Percentiles rank a stretch among this genome's conserved stretches.
These are phyloP conservation scores for Muschampia plurimacula DNA, from an alignment of 2,888 invertebrate species.

Conservation along the genomic window DNA sequence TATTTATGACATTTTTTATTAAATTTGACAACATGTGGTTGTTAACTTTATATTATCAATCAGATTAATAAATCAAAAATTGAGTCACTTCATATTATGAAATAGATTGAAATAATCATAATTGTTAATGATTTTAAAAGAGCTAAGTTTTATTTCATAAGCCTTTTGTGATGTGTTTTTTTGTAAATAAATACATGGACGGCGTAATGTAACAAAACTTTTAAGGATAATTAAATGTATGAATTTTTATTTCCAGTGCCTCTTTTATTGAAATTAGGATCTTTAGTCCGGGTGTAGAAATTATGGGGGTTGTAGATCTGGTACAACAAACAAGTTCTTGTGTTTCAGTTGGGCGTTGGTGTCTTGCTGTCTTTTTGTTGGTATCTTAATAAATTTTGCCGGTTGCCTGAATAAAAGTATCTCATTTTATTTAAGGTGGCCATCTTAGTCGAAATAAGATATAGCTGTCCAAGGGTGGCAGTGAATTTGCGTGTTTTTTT, in stretches of 20 bases:
- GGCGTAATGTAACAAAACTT: slow-evolving; percentile 66
- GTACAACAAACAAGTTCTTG: too few relatives aligned
- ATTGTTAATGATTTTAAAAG: neutral
- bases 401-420: too few relatives aligned
- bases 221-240: slow-evolving; percentile 71
- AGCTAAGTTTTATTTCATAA: slow-evolving; percentile 13
- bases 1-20: slow-evolving; percentile 14
- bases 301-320: too few relatives aligned
- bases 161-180: slow-evolving; percentile 47
- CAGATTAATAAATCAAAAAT: neutral
- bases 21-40: neutral
- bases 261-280: slow-evolving; percentile 21
- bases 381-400: too few relatives aligned
- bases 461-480: too few relatives aligned
- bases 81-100: neutral
- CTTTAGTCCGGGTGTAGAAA: too few relatives aligned
- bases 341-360: too few relatives aligned
- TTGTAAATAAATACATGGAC: slow-evolving; percentile 69
- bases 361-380: too few relatives aligned
- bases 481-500: too few relatives aligned
- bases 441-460: too few relatives aligned
- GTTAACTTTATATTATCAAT: neutral
- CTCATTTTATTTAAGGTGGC: too few relatives aligned
- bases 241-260: slow-evolving; percentile 58
- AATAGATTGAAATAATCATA: neutral